Conservation (phyloP, 2,113 vertebrate species). For the Cathartes aura region DNA sequence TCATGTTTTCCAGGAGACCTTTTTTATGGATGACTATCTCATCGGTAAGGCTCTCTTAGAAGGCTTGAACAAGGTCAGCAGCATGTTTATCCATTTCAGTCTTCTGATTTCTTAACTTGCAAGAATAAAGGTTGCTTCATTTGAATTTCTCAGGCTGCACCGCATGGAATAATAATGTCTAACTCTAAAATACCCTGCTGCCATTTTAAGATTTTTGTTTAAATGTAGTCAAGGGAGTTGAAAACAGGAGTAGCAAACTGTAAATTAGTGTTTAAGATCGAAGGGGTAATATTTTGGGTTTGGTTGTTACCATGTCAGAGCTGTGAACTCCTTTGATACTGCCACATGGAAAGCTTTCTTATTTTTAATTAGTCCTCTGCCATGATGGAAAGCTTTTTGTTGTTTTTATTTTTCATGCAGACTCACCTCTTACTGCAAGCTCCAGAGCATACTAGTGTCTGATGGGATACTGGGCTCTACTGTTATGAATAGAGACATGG, state of each 20-base stretch:
- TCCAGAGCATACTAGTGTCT: neutral
- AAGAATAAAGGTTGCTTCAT: neutral
- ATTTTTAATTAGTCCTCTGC: neutral
- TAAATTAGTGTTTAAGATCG: neutral
- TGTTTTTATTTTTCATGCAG: neutral
- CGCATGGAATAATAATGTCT: neutral
- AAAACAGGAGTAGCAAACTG: neutral
- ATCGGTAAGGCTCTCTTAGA: conserved; percentile 62
- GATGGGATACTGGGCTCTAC: neutral
- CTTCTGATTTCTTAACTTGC: conserved; percentile 48
- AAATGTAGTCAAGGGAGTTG: neutral
- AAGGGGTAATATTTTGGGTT: neutral
- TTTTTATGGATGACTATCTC: conserved; percentile 67
- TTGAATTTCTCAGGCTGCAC: neutral
- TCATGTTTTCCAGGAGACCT: conserved; percentile 67
- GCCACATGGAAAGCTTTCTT: neutral
- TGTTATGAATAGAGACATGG: neutral
- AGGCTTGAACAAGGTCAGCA: conserved; percentile 61
- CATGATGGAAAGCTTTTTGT: neutral
- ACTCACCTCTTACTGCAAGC: neutral
- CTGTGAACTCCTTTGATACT: neutral
- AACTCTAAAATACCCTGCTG: neutral
- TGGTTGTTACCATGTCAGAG: neutral
- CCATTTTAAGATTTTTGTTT: neutral
- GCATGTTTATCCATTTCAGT: conserved; percentile 40